Percentiles rank a stretch among this genome's conserved stretches.
These are phyloP conservation scores for Metaphire vulgaris DNA, from an alignment of 1,140 invertebrate genomes.

Conservation along the genomic window DNA sequence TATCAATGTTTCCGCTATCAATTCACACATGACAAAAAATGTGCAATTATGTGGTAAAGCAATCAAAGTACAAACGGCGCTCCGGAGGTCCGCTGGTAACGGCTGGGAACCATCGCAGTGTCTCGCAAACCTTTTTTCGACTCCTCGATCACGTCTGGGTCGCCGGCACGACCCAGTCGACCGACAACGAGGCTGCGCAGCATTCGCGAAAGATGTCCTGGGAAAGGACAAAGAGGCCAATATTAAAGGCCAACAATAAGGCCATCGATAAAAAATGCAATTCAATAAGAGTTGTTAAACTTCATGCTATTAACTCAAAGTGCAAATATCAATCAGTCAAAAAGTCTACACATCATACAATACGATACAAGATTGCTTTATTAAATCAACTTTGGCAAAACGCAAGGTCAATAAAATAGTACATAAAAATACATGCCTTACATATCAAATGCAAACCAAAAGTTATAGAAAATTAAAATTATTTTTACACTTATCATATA, in stretches of 20 bases:
- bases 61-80: constrained; percentile 58
- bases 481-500: no score
- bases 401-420: no score
- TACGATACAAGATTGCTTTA: no score
- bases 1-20: no score
- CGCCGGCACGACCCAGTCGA: constrained; percentile 71
- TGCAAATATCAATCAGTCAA: no score
- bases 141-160: constrained; percentile 67
- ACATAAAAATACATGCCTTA: no score
- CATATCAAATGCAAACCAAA: no score
- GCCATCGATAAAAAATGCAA: neutral
- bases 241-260: neutral
- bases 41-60: no score
- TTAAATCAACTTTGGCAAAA: no score
- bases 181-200: constrained; percentile 74
- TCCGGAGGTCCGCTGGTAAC: constrained; percentile 79
- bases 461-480: no score
- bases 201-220: constrained; percentile 71
- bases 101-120: constrained; percentile 60
- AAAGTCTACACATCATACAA: no score
- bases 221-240: constrained; percentile 33
- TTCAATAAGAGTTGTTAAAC: neutral
- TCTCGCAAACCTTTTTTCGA: constrained; percentile 64
- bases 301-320: neutral
- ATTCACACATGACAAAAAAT: no score